Conservation (phyloP, 2,888 invertebrate species). For the Melangyna quadrimaculata region DNA sequence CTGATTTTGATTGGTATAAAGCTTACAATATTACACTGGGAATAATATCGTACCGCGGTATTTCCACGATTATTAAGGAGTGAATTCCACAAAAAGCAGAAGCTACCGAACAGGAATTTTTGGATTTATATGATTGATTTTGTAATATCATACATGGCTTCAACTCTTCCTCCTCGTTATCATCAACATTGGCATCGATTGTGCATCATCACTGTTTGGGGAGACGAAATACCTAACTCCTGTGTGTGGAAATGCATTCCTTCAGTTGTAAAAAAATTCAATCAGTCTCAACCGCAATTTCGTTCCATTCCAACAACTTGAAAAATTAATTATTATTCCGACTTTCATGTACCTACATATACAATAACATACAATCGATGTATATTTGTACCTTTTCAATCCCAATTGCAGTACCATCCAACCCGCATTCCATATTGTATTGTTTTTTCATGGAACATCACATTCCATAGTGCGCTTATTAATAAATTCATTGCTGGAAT, state of each 20-base stretch:
- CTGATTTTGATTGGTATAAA: background rate
- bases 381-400: background rate
- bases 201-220: background rate
- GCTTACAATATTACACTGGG: background rate
- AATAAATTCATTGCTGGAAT: constrained; percentile 24
- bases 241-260: background rate
- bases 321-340: constrained; percentile 24
- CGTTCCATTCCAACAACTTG: background rate
- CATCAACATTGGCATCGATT: background rate
- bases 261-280: constrained; percentile 3
- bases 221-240: background rate
- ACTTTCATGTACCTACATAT: no score
- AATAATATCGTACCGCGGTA: background rate
- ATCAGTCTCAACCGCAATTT: background rate
- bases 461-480: constrained; percentile 19
- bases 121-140: constrained; percentile 36
- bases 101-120: constrained; percentile 9
- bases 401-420: background rate
- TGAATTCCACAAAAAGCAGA: background rate
- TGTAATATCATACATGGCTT: background rate
- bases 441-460: background rate
- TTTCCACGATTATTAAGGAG: background rate
- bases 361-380: background rate
- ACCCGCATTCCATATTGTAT: background rate
- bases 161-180: background rate